These are phyloP conservation scores for Malurus alboscapulatus DNA, from an alignment of 2,113 vertebrate genomes.

Conservation along the genomic window DNA sequence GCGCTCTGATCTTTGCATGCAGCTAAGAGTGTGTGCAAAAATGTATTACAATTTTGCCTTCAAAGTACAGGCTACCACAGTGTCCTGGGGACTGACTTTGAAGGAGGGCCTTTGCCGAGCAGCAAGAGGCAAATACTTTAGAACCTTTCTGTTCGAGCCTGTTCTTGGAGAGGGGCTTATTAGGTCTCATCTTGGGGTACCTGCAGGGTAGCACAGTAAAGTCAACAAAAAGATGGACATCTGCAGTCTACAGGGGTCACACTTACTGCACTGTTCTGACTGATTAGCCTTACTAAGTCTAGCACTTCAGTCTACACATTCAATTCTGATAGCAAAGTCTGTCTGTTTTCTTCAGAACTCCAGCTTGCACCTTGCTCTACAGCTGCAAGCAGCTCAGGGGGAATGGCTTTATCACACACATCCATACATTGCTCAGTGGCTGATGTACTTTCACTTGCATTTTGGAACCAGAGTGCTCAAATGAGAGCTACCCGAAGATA, in stretches of 20 bases:
- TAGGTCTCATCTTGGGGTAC: not conserved
- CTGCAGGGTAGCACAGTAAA: not conserved
- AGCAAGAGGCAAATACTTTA: not conserved
- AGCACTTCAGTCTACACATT: not conserved
- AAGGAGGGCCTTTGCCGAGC: rapidly evolving
- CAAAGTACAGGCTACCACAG: not conserved
- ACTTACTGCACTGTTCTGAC: not conserved
- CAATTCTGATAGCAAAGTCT: not conserved
- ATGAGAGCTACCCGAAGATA: not conserved
- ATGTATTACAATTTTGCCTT: not conserved
- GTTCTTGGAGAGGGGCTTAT: not conserved
- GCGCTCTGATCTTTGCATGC: not conserved
- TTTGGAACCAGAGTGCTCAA: not conserved
- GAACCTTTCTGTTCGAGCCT: no score
- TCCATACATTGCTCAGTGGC: not conserved
- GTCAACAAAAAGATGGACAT: not conserved
- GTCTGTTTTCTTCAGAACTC: not conserved
- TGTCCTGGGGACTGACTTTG: not conserved
- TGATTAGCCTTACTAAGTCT: not conserved
- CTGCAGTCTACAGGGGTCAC: not conserved
- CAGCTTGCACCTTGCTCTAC: not conserved
- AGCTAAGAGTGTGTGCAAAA: not conserved
- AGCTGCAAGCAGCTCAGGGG: not conserved
- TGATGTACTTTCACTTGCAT: not conserved
- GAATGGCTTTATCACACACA: not conserved